These are phyloP conservation scores for Drosophila leonis DNA, from an alignment of 2,888 invertebrate species.

Conservation along the genomic window DNA sequence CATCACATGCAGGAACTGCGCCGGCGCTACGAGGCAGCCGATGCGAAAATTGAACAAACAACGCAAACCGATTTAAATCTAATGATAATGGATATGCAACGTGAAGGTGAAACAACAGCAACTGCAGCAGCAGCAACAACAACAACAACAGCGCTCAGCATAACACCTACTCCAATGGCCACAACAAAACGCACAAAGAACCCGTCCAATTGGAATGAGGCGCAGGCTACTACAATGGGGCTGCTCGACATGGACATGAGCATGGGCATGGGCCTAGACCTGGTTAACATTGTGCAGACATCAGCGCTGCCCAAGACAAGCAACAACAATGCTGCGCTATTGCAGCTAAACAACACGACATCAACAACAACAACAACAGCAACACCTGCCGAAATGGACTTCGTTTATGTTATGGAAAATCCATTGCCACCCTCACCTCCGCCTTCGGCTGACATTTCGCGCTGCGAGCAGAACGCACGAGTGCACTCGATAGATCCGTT, in stretches of 20 bases:
- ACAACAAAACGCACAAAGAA: constrained; percentile 54
- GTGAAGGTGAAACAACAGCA: not conserved
- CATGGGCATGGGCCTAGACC: constrained; percentile 35
- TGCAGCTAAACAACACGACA: constrained; percentile 44
- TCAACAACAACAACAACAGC: constrained; percentile 19
- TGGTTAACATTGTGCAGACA: constrained; percentile 43
- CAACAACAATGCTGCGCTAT: constrained; percentile 27
- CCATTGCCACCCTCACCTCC: constrained; percentile 69
- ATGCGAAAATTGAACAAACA: constrained; percentile 57
- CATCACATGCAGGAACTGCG: constrained; percentile 76
- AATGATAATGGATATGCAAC: constrained; percentile 56
- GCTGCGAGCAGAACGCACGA: constrained; percentile 46
- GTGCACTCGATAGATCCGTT: constrained; percentile 65
- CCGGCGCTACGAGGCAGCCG: constrained; percentile 66
- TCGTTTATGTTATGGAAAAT: constrained; percentile 75
- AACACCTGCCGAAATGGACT: constrained; percentile 60
- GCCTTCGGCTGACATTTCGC: constrained; percentile 60
- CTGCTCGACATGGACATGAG: constrained; percentile 33
- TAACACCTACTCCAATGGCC: constrained; percentile 20
- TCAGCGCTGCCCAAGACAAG: constrained; percentile 3
- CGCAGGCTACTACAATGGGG: constrained; percentile 23
- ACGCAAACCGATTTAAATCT: constrained; percentile 67
- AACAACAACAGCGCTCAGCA: constrained; percentile 2
- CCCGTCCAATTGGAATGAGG: constrained; percentile 49
- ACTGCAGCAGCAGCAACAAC: constrained; percentile 13